Base-by-base conservation (phyloP, 2,113 vertebrate species). In the Gorsachius goisagi region DNA sequence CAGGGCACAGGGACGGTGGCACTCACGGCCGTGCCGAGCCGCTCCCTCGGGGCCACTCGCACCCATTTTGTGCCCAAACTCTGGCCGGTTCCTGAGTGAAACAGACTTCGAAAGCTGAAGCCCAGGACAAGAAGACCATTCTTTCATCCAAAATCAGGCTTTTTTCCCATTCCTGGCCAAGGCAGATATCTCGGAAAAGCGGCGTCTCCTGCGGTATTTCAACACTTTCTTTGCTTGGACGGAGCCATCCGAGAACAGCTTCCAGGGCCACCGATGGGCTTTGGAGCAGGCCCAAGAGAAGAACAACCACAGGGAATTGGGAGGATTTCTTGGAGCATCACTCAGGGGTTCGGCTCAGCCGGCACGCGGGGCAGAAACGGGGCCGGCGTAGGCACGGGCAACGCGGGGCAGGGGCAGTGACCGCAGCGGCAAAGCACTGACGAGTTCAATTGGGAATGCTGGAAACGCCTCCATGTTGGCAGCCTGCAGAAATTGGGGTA, bases 291-390 rank as follows among this genome's bases (percentile, higher is more conserved):
- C 20, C 19, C 50, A 88, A 20, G 50, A 72, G 74, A 16, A 80
- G 69, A 72, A 49, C 18, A 67, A 27, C 9, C 32, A 27, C 7
- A 33, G 71, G 55, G 49, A 55, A 67, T 2, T 5, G 4, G 24
- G 30, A 85, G 16, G 21, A 44, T 72, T 60, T 90, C 74, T 18
- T 11, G 33, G 33, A 93, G 50, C 71, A 45, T 60, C 88, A 4
- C 62, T 33, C 2, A 1, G 26, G 2, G 60, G 22, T 33, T 68
- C 10, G 0, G 60, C 39, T 19, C 3, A 2, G 78, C 41, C 28
- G 88, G 45, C 11, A 39, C 2, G 1, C 3, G 11, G 49, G 44
- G 53, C 41, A 55, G 50, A 28, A 52, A 27, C 0, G 0, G 41
- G 67, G 58, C 30, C 68, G 55, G 30, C 24, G 6, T 37, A 21